Evolutionary conservation across 2,888 invertebrate species (phyloP), one percentile per base, ranked within the genome.

Genomic region (Itoplectis maculator): DNA sequence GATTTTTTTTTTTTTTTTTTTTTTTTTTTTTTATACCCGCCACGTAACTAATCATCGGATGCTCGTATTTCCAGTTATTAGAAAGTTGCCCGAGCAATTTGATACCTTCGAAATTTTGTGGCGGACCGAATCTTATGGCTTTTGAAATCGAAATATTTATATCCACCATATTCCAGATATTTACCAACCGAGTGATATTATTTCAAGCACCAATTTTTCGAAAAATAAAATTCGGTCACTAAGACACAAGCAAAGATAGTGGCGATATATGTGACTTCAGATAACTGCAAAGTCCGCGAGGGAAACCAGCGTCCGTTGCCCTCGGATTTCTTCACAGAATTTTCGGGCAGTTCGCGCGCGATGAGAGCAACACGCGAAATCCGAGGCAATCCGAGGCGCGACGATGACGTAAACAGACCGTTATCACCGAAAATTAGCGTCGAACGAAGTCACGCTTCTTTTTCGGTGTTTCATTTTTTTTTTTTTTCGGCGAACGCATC

Each of bases 351-450:
- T 20, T 72, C 35, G 23, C 35, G 29, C 23, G 61, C 37, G 29
- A 35, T 29, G 66, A 42, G 73, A 37, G 59, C 72, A 66, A 54
- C 69, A 37, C 65, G 65, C 70, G 69, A 65, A 74, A 78, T 79
- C 75, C 56, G 49, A 69, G n/a, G 78, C 68, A 65, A 23, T 42
- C 29, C 75, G 63, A 13, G 54, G 42, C 9, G 45, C 56, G 79
- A 47, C 75, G 84, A 72, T 82, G 82, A 82, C 80, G 82, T 49
- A 82, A 82, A 80, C 77, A 35, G 49, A 77, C 29, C 80, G 82
- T 84, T 82, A 84, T 84, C 82, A 78, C 56, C 72, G 54, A 82
- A 84, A 82, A 84, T 84, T 82, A 82, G 80, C 84, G 78, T 72
- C 72, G 47, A 78, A 70, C 80, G 68, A 76, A 80, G 68, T 80